These are phyloP conservation scores for Clarias fuscus DNA, from an alignment of 2,797 vertebrate species.

Conservation along the genomic window DNA sequence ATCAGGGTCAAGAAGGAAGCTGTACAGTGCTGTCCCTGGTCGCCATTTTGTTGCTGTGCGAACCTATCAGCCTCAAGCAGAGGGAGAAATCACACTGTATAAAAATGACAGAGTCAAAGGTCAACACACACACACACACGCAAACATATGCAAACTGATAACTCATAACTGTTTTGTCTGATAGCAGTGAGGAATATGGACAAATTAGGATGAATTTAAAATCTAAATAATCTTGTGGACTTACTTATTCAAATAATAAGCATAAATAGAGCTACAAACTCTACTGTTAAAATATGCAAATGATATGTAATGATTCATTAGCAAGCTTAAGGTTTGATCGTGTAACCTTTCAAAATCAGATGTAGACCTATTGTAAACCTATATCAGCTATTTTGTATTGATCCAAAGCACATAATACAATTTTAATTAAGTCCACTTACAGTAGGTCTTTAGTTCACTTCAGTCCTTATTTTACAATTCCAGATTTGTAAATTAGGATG, in stretches of 20 bases:
- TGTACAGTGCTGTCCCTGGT: constrained; percentile 93
- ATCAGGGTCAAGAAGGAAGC: constrained; percentile 83
- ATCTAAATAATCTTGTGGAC: neutral
- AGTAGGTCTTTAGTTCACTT: neutral
- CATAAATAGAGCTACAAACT: neutral
- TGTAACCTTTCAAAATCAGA: neutral
- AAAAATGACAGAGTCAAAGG: constrained; percentile 95
- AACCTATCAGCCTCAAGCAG: constrained; percentile 86
- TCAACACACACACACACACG: constrained; percentile 62
- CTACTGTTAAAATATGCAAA: neutral
- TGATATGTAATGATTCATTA: neutral
- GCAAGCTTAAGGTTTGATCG: neutral
- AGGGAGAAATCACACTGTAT: constrained; percentile 91
- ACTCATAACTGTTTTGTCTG: neutral
- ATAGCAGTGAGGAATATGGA: neutral
- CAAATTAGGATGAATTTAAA: neutral
- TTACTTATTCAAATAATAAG: neutral
- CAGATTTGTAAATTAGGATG: neutral
- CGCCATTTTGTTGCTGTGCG: constrained; percentile 88
- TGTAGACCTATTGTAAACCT: neutral
- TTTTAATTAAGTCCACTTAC: neutral
- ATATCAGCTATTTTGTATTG: neutral
- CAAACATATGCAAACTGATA: neutral
- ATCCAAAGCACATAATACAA: neutral
- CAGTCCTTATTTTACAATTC: neutral